A percentile compares a stretch with the other conserved stretches of the same genome.
These are phyloP conservation scores for Drosophila triauraria DNA, from an alignment of 1,140 invertebrate species.

Conservation along the genomic window DNA sequence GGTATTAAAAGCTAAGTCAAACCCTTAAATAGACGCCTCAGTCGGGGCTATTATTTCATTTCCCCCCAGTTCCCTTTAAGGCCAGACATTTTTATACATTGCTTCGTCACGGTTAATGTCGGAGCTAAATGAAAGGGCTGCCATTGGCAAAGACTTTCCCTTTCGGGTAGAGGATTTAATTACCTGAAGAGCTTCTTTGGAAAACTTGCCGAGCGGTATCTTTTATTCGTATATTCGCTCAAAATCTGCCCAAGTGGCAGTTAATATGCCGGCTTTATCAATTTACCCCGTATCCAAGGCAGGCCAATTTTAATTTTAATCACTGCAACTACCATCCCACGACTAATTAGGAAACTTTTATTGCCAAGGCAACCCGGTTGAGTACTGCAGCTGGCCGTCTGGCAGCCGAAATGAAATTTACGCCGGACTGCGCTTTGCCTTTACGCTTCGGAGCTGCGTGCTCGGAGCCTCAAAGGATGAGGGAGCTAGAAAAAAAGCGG, in stretches of 20 bases:
- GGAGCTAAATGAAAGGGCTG: background rate
- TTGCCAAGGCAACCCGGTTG: conserved; percentile 39
- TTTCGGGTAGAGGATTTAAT: background rate
- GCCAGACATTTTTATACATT: background rate
- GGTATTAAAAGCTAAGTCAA: conserved; percentile 5
- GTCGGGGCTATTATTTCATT: background rate
- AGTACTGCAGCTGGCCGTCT: conserved; percentile 13
- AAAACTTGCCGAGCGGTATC: background rate
- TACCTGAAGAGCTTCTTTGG: conserved; percentile 7
- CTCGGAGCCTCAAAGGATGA: conserved; percentile 35
- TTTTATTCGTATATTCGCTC: background rate
- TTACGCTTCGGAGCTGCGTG: conserved; percentile 24
- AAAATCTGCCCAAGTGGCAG: conserved; percentile 12
- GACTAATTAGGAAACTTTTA: conserved; percentile 67
- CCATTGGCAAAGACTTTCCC: background rate
- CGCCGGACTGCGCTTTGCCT: conserved; percentile 17
- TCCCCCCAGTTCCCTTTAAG: background rate
- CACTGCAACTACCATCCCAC: conserved; percentile 23
- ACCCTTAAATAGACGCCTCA: conserved; percentile 6
- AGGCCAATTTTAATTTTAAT: conserved; percentile 44
- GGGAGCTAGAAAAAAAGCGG: background rate
- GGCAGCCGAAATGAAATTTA: conserved; percentile 33
- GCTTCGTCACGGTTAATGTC: background rate
- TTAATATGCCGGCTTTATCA: conserved; percentile 26
- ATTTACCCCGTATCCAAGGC: conserved; percentile 33